Conservation (phyloP, 2,113 vertebrate species). For the Odocoileus virginianus region DNA sequence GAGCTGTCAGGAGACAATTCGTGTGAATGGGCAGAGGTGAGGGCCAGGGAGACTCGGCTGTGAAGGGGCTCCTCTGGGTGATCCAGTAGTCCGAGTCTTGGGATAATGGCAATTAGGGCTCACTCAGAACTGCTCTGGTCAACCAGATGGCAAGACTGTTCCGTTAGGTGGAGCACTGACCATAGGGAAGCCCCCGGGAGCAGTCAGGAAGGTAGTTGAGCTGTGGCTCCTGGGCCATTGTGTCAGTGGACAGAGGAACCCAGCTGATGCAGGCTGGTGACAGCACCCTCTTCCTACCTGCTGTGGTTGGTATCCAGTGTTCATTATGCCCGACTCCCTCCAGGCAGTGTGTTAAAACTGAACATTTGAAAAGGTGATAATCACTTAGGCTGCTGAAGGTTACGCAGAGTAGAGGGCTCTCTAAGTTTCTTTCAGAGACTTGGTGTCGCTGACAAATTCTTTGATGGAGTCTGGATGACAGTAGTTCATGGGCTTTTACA, state of each 20-base stretch:
- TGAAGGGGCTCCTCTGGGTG: background rate
- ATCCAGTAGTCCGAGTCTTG: background rate
- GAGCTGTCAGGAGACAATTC: background rate
- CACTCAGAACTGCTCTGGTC: background rate
- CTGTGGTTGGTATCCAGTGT: background rate
- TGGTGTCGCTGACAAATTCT: background rate
- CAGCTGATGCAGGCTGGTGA: background rate
- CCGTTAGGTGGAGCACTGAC: background rate
- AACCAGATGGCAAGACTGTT: background rate
- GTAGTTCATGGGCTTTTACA: constrained; percentile 38
- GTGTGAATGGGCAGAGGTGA: background rate
- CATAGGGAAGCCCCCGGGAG: background rate
- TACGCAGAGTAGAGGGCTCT: background rate
- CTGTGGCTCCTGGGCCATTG: background rate
- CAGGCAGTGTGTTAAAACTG: constrained; percentile 2
- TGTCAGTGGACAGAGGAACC: background rate
- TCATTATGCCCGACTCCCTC: background rate
- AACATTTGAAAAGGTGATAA: constrained; percentile 14
- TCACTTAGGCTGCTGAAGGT: constrained; percentile 14
- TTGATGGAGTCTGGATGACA: constrained; percentile 18
- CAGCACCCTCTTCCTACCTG: background rate
- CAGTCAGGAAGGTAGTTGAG: background rate
- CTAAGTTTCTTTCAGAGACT: constrained; percentile 35
- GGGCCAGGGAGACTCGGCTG: background rate
- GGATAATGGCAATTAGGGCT: background rate